Conservation (phyloP, 2,797 vertebrate species). For the Falco naumanni region DNA sequence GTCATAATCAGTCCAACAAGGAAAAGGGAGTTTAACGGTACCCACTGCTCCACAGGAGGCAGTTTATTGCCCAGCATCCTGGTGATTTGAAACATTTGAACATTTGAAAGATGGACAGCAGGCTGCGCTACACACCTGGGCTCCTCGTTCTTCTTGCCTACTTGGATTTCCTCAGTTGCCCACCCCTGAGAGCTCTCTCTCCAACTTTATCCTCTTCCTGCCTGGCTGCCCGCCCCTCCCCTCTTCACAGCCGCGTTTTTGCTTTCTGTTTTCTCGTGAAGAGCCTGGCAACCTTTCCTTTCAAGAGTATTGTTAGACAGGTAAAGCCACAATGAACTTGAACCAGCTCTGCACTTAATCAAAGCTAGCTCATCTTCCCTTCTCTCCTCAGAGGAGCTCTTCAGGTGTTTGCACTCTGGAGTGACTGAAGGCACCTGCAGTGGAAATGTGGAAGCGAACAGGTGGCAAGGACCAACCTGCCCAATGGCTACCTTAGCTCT, state of each 20-base stretch:
- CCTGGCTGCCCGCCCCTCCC: neutral
- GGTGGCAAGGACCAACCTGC: too few relatives aligned
- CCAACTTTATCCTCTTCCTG: neutral
- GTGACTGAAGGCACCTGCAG: too few relatives aligned
- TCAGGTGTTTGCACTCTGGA: too few relatives aligned
- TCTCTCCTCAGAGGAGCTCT: accelerated
- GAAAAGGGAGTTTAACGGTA: too few relatives aligned
- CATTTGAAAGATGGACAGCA: too few relatives aligned
- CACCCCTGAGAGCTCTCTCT: neutral
- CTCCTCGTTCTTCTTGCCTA: neutral
- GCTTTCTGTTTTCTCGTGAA: neutral
- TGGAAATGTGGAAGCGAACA: too few relatives aligned
- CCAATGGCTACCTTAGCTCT: too few relatives aligned
- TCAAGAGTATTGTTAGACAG: neutral
- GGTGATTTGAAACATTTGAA: too few relatives aligned
- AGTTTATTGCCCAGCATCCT: too few relatives aligned
- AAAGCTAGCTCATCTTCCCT: neutral
- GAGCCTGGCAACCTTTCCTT: neutral
- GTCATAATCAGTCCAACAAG: too few relatives aligned
- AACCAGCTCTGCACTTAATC: neutral
- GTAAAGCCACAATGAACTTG: neutral
- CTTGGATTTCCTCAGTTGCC: neutral
- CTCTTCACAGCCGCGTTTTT: neutral
- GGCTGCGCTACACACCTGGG: too few relatives aligned
- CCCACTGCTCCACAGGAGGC: too few relatives aligned